A percentile compares a stretch with the other conserved stretches of the same genome.
These are phyloP conservation scores for Antigone vipio DNA, from an alignment of 2,113 vertebrate genomes.

Conservation along the genomic window DNA sequence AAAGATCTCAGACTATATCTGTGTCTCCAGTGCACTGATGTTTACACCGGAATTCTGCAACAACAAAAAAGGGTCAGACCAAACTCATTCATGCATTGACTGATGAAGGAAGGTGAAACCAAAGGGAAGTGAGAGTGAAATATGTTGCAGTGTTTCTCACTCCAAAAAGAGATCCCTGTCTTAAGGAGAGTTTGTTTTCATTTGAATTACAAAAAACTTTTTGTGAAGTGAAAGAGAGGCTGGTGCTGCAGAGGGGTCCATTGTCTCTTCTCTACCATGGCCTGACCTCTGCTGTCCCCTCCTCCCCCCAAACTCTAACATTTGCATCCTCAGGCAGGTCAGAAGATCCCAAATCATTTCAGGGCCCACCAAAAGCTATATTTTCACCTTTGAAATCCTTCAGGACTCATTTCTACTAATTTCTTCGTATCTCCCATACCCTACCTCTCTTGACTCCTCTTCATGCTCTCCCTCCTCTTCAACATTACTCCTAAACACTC, in stretches of 20 bases:
- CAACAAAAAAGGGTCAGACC: background rate
- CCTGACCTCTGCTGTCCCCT: background rate
- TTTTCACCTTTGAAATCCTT: background rate
- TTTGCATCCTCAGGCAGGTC: background rate
- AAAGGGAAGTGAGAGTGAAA: slow-evolving; percentile 15
- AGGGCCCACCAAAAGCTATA: background rate
- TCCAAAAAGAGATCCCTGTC: background rate
- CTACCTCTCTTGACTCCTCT: background rate
- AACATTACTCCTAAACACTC: background rate
- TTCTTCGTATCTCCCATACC: accelerated
- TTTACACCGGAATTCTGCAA: background rate
- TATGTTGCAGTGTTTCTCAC: background rate
- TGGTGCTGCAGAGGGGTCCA: background rate
- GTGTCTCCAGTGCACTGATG: background rate
- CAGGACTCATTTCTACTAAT: background rate
- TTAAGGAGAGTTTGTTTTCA: background rate
- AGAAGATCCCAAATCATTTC: background rate
- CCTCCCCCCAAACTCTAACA: background rate
- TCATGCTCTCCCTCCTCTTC: background rate
- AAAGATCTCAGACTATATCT: background rate
- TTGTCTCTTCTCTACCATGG: background rate
- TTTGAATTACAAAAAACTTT: slow-evolving; percentile 43
- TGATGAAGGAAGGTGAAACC: slow-evolving; percentile 1
- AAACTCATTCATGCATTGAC: slow-evolving; percentile 8
- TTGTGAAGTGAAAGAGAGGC: background rate